These are phyloP conservation scores for Gasteruption jaculator DNA, from an alignment of 2,888 invertebrate genomes.

Conservation along the genomic window DNA sequence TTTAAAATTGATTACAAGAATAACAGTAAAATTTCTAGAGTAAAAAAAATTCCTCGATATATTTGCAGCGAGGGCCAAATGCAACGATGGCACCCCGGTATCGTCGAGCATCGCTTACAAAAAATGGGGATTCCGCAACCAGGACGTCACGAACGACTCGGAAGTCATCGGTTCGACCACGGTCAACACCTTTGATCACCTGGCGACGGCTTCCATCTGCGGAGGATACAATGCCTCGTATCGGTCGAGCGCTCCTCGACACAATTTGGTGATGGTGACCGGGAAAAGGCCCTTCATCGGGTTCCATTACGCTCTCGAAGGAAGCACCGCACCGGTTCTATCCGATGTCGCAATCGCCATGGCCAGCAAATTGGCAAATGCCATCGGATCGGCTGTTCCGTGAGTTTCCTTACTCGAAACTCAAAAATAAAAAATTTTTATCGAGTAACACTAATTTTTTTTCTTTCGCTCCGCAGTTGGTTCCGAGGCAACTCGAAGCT, in stretches of 20 bases:
- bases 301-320: conserved; percentile 88
- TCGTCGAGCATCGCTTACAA: conserved; percentile 69
- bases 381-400: conserved; percentile 60
- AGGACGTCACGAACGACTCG: conserved; percentile 71
- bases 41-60: neutral
- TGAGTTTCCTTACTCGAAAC: conserved; percentile 52
- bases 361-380: conserved; percentile 79
- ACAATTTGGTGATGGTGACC: conserved; percentile 69
- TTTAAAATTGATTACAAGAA: neutral
- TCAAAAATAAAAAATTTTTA: neutral
- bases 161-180: conserved; percentile 69
- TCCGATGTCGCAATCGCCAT: conserved; percentile 92
- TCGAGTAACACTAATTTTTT: neutral
- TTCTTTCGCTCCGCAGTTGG: conserved; percentile 48
- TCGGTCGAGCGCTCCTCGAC: conserved; percentile 70
- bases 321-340: conserved; percentile 73
- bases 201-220: conserved; percentile 74
- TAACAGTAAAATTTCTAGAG: neutral
- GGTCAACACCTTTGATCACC: conserved; percentile 80
- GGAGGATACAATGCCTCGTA: conserved; percentile 70
- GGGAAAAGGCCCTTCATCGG: conserved; percentile 83
- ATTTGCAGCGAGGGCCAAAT: conserved; percentile 65
- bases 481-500: conserved; percentile 54
- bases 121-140: conserved; percentile 83
- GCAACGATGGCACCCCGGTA: conserved; percentile 58